Conservation (phyloP, 2,888 invertebrate species). For the Troilus luridus region DNA sequence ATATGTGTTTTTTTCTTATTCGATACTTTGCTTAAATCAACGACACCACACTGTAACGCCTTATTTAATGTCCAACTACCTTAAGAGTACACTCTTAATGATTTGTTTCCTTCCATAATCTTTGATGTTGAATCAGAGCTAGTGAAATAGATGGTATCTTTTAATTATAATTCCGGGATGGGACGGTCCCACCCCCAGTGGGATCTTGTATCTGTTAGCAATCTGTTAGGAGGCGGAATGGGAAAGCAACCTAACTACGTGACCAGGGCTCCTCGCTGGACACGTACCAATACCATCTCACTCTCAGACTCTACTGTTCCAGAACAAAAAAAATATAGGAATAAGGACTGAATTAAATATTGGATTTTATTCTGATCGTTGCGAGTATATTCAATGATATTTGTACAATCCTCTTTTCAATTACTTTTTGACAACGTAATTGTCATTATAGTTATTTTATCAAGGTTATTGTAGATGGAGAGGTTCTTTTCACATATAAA, state of each 20-base stretch:
- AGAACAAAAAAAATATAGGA: background rate
- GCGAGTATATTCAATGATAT: too few relatives aligned
- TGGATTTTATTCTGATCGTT: too few relatives aligned
- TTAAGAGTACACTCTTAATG: background rate
- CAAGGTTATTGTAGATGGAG: too few relatives aligned
- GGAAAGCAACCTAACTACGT: background rate
- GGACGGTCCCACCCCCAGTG: background rate
- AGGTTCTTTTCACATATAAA: too few relatives aligned
- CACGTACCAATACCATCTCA: background rate
- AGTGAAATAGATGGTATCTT: background rate
- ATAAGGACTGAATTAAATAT: too few relatives aligned
- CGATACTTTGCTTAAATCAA: too few relatives aligned
- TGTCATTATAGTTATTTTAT: too few relatives aligned
- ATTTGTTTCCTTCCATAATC: background rate
- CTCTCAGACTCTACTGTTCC: background rate
- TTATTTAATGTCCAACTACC: too few relatives aligned
- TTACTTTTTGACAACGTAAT: too few relatives aligned
- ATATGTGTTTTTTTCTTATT: too few relatives aligned
- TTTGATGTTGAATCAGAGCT: background rate
- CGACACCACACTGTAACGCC: too few relatives aligned
- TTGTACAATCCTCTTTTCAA: too few relatives aligned
- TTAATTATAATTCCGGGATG: background rate
- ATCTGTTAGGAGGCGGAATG: background rate
- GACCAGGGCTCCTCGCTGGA: background rate
- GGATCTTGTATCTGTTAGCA: background rate